A percentile compares a stretch with the other conserved stretches of the same genome.
These are phyloP conservation scores for Lethenteron camtschaticum DNA, from an alignment of 2,113 vertebrate genomes.

Conservation along the genomic window DNA sequence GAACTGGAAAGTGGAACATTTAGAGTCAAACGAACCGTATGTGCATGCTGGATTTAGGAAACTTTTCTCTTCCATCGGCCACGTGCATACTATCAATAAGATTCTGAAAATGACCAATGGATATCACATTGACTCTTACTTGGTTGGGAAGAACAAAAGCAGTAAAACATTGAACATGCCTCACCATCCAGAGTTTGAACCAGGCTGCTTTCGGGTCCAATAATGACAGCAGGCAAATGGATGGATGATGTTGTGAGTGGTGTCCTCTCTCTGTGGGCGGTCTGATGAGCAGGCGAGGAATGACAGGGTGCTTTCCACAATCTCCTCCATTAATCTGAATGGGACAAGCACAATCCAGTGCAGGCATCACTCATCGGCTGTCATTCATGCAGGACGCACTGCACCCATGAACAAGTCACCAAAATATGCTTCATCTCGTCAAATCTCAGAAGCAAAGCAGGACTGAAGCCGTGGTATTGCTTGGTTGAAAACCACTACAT, in stretches of 20 bases:
- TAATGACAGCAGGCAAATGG: constrained; percentile 49
- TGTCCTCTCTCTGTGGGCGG: constrained; percentile 14
- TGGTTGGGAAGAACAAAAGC: not conserved
- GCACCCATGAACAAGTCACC: not conserved
- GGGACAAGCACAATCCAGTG: not conserved
- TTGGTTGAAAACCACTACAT: not conserved
- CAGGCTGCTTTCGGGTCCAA: constrained; percentile 65
- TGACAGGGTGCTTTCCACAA: constrained; percentile 72
- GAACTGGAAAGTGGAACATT: not conserved
- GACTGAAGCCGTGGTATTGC: not conserved
- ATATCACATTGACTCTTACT: not conserved
- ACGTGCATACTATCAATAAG: not conserved
- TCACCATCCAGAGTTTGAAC: constrained; percentile 97
- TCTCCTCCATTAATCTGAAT: constrained; percentile 79
- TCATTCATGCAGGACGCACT: not conserved
- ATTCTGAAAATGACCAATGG: not conserved
- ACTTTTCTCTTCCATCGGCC: not conserved
- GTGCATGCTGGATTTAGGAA: constrained; percentile 1
- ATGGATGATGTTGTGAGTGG: constrained; percentile 31
- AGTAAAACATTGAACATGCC: constrained; percentile 11
- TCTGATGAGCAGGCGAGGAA: constrained; percentile 36
- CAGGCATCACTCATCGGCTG: not conserved
- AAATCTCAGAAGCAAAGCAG: not conserved
- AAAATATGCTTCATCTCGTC: constrained; percentile 1
- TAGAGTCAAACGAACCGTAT: not conserved